These are phyloP conservation scores for mouse (Mus musculus) DNA, from an alignment of 2,113 vertebrate genomes.

Conservation along the genomic window GRCm39 chrX:72004001-72004500, in stretches of 20 bases:
- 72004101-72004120: neutral
- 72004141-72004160: neutral
- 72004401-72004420: neutral
- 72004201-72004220: neutral
- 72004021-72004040: neutral
- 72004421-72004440: neutral
- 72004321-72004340: neutral
- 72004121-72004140: neutral
- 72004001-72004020: neutral
- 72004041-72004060: neutral
- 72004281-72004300: neutral
- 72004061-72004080: neutral
- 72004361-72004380: neutral
- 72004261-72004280: neutral
- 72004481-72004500: neutral
- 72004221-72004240: constrained; percentile 56
- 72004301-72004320: neutral
- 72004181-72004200: neutral
- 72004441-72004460: neutral
- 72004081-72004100: neutral
- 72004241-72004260: constrained; percentile 60
- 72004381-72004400: neutral
- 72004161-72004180: neutral
- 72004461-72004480: neutral
- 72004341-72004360: neutral